Percentiles rank a stretch among this genome's conserved stretches.
Evolutionary conservation across 1,140 invertebrate genomes (phyloP).

Genomic region (Ericerus pela): DNA sequence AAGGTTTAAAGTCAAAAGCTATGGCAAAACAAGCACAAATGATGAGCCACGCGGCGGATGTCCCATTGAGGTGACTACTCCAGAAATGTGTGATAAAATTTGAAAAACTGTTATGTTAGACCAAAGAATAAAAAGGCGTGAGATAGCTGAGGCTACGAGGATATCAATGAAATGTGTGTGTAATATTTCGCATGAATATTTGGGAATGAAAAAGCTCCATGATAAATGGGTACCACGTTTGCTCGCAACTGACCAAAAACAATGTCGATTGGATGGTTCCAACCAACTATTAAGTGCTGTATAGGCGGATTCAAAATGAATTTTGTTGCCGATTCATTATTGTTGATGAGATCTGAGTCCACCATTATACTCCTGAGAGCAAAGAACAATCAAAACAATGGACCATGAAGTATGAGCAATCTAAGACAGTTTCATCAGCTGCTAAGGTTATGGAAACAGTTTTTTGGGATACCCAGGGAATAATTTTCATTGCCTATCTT

Average conservation of each 20-base stretch:
- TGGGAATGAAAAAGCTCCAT: constrained; percentile 21
- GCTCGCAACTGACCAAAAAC: constrained; percentile 1
- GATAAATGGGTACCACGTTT: constrained; percentile 25
- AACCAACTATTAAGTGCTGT: neutral
- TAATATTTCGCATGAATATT: neutral
- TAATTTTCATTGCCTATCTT: constrained; percentile 34
- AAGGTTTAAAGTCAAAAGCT: too few relatives aligned
- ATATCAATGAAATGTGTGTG: too few relatives aligned
- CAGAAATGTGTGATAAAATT: too few relatives aligned
- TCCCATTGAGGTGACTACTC: too few relatives aligned
- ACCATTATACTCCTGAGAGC: constrained; percentile 22
- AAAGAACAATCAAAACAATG: constrained; percentile 21
- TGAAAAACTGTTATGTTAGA: too few relatives aligned
- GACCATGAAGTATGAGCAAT: constrained; percentile 7
- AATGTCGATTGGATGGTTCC: neutral
- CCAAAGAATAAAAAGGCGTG: too few relatives aligned
- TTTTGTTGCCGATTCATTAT: constrained; percentile 22
- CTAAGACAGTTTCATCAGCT: constrained; percentile 19
- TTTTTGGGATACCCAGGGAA: constrained; percentile 28
- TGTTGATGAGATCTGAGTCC: constrained; percentile 25
- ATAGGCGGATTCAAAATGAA: neutral
- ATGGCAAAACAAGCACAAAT: too few relatives aligned
- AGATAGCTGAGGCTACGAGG: too few relatives aligned
- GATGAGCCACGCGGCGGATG: too few relatives aligned
- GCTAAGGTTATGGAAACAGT: constrained; percentile 25